Evolutionary conservation across 2,113 vertebrate genomes (phyloP), one percentile per base, ranked within the genome.

Genomic region (Clarias macrocephalus): DNA sequence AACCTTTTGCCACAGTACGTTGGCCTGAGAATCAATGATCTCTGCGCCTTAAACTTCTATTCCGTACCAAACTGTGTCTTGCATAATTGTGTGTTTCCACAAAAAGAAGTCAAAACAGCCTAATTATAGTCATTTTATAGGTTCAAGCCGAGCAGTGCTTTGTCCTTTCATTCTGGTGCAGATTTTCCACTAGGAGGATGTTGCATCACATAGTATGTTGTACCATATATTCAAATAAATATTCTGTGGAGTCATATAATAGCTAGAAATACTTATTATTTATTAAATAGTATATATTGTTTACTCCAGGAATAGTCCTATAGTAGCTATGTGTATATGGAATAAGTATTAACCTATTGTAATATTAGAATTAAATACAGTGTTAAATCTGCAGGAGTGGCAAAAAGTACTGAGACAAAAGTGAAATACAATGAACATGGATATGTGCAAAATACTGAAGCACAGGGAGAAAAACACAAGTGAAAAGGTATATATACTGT

Each of bases 91-190:
- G 52, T 33, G 48, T 81, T 70, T 68, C 52, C 8, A 86, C 48
- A 80, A 77, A 86, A 25, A 57, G 73, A 77, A 25, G 37, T 65
- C 37, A 56, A 56, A 28, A 72, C 7, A 52, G 37, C 13, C 62
- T 66, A 37, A 63, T 66, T 28, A 76, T 66, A 65, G 18, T 66
- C 8, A 1, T 75, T 37, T 48, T 63, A 85, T 28, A 42, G 30
- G 19, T 81, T 81, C 59, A 80, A 80, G 56, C 18, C 18, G 5
- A 37, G 77, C 56, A 18, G 1, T 81, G 72, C 25, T 56, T 56
- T 66, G 52, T 86, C 62, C 52, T 86, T 28, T 70, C 21, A 48
- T 80, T 86, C 13, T 86, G 21, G 62, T 15, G 11, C 54, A 80
- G 75, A 28, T 80, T 60, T 85, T 76, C 60, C 42, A 79, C 37